Evolutionary conservation across 1,140 invertebrate species (phyloP).

Genomic region (Phthorimaea operculella): DNA sequence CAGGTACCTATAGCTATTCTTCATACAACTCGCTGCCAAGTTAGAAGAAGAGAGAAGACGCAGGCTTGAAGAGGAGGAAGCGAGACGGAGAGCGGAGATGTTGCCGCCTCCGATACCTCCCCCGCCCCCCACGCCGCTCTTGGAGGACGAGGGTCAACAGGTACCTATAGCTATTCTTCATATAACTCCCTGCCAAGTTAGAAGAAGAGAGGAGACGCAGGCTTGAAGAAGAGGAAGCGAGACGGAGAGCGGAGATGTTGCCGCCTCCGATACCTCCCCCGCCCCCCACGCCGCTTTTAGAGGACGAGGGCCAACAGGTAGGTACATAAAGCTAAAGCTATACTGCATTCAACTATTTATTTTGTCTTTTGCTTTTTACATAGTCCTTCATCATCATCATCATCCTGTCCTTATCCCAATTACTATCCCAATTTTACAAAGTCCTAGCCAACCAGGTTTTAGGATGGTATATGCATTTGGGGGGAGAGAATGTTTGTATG

Average conservation of each 20-base stretch:
- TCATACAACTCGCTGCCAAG: too few relatives aligned
- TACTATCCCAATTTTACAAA: too few relatives aligned
- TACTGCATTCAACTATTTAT: too few relatives aligned
- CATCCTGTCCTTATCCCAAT: too few relatives aligned
- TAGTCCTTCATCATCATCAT: too few relatives aligned
- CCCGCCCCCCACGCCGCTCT: constrained; percentile 48
- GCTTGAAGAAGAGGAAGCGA: constrained; percentile 49
- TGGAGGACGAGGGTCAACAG: constrained; percentile 9
- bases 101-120: constrained; percentile 50
- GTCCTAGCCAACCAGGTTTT: too few relatives aligned
- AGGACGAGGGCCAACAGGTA: constrained; percentile 9
- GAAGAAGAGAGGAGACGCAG: constrained; percentile 40
- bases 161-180: too few relatives aligned
- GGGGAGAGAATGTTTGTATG: too few relatives aligned
- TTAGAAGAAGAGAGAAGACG: constrained; percentile 36
- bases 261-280: constrained; percentile 54
- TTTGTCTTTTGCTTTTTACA: too few relatives aligned
- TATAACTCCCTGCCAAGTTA: too few relatives aligned
- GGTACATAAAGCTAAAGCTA: neutral
- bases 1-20: neutral
- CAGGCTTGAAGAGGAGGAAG: constrained; percentile 52
- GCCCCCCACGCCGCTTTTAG: constrained; percentile 39
- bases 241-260: constrained; percentile 47
- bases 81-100: constrained; percentile 46
- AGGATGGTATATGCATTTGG: too few relatives aligned